These are phyloP conservation scores for Bos javanicus DNA, from an alignment of 2,113 vertebrate species.

Conservation along the genomic window DNA sequence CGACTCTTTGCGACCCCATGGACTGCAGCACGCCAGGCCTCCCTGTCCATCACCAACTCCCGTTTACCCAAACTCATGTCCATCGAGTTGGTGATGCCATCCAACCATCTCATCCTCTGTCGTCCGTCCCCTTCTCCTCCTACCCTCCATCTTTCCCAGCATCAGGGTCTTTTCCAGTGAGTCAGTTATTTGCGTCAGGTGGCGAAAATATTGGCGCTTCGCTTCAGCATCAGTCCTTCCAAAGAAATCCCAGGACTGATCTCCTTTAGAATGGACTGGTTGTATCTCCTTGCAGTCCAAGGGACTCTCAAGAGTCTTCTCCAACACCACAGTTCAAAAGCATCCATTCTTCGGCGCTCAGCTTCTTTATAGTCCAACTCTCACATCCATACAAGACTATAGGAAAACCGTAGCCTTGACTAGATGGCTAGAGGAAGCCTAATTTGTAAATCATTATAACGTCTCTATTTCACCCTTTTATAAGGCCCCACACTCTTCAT, in stretches of 20 bases:
- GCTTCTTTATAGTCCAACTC: neutral
- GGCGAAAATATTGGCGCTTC: neutral
- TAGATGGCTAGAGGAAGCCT: neutral
- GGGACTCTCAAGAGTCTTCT: neutral
- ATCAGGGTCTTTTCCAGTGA: neutral
- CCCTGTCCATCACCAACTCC: neutral
- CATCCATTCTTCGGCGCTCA: accelerated
- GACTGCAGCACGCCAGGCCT: neutral
- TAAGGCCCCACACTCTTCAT: neutral
- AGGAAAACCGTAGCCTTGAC: neutral
- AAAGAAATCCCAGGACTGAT: neutral
- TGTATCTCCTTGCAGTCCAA: neutral
- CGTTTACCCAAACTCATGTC: neutral
- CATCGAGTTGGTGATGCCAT: neutral
- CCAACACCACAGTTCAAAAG: neutral
- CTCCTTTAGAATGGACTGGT: neutral
- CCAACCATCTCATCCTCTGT: neutral
- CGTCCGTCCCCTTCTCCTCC: neutral
- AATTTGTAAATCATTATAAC: neutral
- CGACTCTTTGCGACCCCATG: neutral
- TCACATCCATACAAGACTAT: neutral
- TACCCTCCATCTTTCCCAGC: neutral
- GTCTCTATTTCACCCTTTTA: neutral
- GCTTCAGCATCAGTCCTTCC: neutral
- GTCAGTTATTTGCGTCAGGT: neutral